Percentiles rank a stretch among this genome's conserved stretches.
Evolutionary conservation across 2,113 vertebrate species (phyloP).

Genomic region (Capricornis sumatraensis): DNA sequence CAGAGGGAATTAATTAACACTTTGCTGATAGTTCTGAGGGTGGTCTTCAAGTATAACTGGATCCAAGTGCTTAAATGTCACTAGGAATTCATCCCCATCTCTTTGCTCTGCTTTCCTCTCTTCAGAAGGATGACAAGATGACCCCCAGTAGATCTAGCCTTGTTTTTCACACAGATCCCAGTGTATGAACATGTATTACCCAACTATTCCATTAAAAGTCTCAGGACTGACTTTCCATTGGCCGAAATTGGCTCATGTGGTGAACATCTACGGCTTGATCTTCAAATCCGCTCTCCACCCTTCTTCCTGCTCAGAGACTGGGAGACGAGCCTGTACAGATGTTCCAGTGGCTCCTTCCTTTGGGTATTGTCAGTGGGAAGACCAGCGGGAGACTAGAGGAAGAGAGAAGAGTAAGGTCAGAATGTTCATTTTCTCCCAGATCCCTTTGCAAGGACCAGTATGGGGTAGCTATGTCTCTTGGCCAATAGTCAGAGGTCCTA

Average conservation of each 20-base stretch:
- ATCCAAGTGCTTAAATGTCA: background rate
- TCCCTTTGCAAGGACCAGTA: background rate
- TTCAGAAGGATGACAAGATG: background rate
- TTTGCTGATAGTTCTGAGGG: background rate
- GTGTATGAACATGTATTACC: background rate
- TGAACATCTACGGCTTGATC: background rate
- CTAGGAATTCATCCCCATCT: background rate
- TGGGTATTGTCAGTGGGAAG: background rate
- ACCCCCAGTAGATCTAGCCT: background rate
- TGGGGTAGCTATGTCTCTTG: background rate
- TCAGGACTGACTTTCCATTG: background rate
- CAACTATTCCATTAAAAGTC: background rate
- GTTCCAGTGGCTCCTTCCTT: background rate
- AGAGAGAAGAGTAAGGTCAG: background rate
- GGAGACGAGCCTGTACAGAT: background rate
- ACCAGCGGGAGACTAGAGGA: background rate
- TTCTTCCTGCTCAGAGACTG: background rate
- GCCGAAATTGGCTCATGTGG: background rate
- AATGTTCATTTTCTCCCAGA: background rate
- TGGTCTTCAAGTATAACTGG: background rate
- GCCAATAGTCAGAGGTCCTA: background rate
- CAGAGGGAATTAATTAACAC: background rate
- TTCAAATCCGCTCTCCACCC: background rate
- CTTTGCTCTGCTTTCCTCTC: background rate
- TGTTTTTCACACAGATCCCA: conserved; percentile 22